These are phyloP conservation scores for Pipistrellus nathusii DNA, from an alignment of 2,797 vertebrate species.

Conservation along the genomic window DNA sequence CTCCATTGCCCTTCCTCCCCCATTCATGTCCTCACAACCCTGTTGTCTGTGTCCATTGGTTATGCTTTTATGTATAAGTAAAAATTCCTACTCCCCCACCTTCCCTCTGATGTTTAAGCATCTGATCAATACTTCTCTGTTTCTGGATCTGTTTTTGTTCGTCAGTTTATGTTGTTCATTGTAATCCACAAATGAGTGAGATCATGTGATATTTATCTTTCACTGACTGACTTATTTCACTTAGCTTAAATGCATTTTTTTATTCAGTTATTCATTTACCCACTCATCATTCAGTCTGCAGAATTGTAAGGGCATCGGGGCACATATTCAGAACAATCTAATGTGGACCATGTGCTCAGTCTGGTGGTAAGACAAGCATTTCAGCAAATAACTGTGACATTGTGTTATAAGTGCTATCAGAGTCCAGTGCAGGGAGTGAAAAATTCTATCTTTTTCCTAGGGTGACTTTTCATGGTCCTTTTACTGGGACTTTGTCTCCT, in stretches of 20 bases:
- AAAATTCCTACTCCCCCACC: too few relatives aligned
- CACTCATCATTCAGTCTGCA: not conserved
- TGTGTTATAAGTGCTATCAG: not conserved
- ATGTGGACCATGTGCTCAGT: not conserved
- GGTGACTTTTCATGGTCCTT: constrained; percentile 36
- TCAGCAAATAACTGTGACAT: constrained; percentile 36
- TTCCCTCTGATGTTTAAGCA: too few relatives aligned
- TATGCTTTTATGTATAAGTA: too few relatives aligned
- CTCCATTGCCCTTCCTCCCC: too few relatives aligned
- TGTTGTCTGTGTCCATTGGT: too few relatives aligned
- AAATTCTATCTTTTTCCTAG: constrained; percentile 41
- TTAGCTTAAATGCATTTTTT: not conserved
- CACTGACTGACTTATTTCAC: too few relatives aligned
- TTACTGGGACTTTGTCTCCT: constrained; percentile 44
- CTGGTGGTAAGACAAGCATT: not conserved
- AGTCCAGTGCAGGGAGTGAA: not conserved
- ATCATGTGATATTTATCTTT: too few relatives aligned
- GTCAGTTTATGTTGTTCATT: too few relatives aligned
- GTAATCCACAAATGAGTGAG: too few relatives aligned
- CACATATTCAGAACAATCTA: not conserved
- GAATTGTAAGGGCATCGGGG: not conserved
- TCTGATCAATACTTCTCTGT: too few relatives aligned
- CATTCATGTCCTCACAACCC: too few relatives aligned
- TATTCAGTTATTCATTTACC: constrained; percentile 33
- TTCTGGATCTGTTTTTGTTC: too few relatives aligned